Base-by-base conservation (phyloP, 1,140 invertebrate species). In the Drosophila busckii region DNA sequence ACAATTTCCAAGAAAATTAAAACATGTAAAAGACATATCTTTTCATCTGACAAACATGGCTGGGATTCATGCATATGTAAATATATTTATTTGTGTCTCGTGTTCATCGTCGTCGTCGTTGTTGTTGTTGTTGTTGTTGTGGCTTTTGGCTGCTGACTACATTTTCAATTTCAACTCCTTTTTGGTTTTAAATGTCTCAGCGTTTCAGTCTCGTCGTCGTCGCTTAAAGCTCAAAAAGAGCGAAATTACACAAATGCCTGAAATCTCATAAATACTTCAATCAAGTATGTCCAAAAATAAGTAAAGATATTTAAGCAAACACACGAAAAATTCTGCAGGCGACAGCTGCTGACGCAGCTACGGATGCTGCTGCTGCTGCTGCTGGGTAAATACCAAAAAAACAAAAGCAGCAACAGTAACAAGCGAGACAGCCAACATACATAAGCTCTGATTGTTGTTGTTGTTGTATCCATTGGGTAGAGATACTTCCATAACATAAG, bases 211-310 rank as follows among this genome's bases (percentile, higher is more conserved):
- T 42, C 37, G 29, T 37, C 25, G 16, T 29, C 46, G 50, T 48
- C 66, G 78, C 67, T 68, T 68, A 55, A 80, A 66, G 69, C 75
- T 80, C 60, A 69, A 80, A n/a, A n/a, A n/a, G n/a, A 82, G 59
- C 56, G 58, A 82, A 82, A 82, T 80, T 80, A 82, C 75, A 70
- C 50, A 75, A 70, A 80, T 80, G 70, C 76, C 76, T 83, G 48
- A 80, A 80, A 80, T 80, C 75, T 82, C 75, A 80, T 80, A 80
- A 80, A 80, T 80, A 80, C 75, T 80, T 80, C 75, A 80, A 80
- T 80, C 75, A 82, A 80, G 75, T 82, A 80, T 80, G 69, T 82
- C 75, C 75, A 75, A 80, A 80, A 80, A 82, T 80, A 80, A 82
- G 75, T 66, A 70, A 82, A 82, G 76, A 82, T 80, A 82, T 80